Percentiles rank a stretch among this genome's conserved stretches.
phyloP scores from a whole-genome alignment of 2,113 vertebrate genomes.

The Montifringilla adamsi region DNA sequence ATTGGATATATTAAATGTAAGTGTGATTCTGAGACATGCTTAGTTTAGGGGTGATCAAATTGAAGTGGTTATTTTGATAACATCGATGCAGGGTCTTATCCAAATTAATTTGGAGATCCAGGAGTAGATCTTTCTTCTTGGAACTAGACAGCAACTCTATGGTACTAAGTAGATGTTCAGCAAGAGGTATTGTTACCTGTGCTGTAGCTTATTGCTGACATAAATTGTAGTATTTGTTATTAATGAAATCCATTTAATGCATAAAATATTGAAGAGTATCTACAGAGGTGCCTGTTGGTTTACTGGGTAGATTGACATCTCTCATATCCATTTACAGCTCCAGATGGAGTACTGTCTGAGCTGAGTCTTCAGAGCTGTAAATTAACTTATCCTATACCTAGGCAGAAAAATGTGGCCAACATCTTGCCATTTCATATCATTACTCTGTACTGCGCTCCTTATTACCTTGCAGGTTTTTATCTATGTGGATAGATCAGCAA shows the following conservation, averaged over 20 bases:
- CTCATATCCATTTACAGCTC: background rate
- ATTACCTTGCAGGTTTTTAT: background rate
- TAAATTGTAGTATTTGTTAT: background rate
- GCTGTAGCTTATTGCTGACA: background rate
- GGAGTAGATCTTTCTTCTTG: background rate
- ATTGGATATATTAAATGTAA: background rate
- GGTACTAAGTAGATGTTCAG: background rate
- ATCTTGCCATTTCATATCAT: background rate
- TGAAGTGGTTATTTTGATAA: background rate
- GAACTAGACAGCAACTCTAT: background rate
- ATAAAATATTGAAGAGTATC: background rate
- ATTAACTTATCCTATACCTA: background rate
- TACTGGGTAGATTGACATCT: background rate
- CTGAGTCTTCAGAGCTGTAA: background rate
- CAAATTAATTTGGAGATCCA: background rate
- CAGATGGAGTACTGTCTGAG: background rate
- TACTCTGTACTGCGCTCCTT: background rate
- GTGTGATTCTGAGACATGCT: background rate
- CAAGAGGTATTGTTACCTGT: background rate
- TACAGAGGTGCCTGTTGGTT: background rate
- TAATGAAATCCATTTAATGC: background rate
- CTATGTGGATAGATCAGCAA: background rate
- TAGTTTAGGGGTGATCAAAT: background rate
- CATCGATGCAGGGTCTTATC: background rate
- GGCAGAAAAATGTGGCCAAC: background rate